A percentile compares a stretch with the other conserved stretches of the same genome.
These are phyloP conservation scores for Amiota mariae DNA, from an alignment of 2,888 invertebrate species.

Conservation along the genomic window DNA sequence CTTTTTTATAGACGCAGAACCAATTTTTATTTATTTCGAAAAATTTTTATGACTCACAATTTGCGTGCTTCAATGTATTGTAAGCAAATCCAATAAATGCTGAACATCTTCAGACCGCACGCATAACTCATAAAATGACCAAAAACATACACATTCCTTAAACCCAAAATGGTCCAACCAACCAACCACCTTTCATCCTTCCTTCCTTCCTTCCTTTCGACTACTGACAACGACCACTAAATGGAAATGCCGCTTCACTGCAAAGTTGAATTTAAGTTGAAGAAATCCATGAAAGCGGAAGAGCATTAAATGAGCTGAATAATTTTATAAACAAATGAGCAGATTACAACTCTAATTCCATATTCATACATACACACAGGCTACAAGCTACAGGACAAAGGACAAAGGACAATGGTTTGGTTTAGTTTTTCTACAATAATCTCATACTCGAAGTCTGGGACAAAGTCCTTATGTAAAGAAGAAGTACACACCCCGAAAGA, in stretches of 20 bases:
- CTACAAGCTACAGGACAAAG: no score
- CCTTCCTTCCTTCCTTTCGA: neutral
- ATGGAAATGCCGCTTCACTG: neutral
- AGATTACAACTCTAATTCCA: constrained; percentile 62
- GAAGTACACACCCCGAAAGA: neutral
- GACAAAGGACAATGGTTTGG: constrained; percentile 3
- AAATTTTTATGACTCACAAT: constrained; percentile 57
- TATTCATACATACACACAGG: constrained; percentile 32
- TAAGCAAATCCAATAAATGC: neutral
- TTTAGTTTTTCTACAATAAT: neutral
- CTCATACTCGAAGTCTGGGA: neutral
- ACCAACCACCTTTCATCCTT: neutral
- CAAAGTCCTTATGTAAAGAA: neutral
- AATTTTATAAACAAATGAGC: constrained; percentile 69
- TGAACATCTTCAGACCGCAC: neutral
- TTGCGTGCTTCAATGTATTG: constrained; percentile 46
- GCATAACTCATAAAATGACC: neutral
- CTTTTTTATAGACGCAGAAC: neutral
- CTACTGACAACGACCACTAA: neutral
- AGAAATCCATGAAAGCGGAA: constrained; percentile 61
- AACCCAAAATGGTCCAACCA: neutral
- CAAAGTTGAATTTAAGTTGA: constrained; percentile 24
- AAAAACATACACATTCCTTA: neutral
- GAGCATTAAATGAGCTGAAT: constrained; percentile 70
- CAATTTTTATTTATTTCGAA: neutral